These are phyloP conservation scores for Cryptotermes secundus DNA, from an alignment of 1,140 invertebrate species.

Conservation along the genomic window DNA sequence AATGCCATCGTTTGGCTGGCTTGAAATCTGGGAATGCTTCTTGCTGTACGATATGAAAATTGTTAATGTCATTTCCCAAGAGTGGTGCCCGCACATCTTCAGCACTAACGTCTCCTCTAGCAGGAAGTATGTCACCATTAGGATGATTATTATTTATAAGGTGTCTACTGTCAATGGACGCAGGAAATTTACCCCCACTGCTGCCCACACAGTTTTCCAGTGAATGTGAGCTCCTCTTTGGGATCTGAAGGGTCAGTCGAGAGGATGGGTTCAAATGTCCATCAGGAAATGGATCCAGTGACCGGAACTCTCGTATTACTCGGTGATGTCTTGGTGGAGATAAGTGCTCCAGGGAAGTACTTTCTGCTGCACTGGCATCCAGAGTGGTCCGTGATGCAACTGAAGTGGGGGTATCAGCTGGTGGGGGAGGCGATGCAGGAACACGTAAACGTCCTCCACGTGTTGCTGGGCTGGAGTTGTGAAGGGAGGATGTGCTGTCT, in stretches of 20 bases:
- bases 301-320: conserved; percentile 35
- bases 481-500: conserved; percentile 30
- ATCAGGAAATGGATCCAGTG: conserved; percentile 40
- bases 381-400: conserved; percentile 26
- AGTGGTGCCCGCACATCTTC: conserved; percentile 32
- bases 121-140: conserved; percentile 41
- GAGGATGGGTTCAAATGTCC: conserved; percentile 34
- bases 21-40: conserved; percentile 56
- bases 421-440: background rate
- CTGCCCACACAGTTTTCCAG: conserved; percentile 33
- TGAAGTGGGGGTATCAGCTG: conserved; percentile 1
- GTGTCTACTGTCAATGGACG: conserved; percentile 42
- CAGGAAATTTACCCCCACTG: conserved; percentile 33
- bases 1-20: conserved; percentile 69
- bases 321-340: background rate
- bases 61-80: conserved; percentile 21
- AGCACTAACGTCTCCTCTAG: conserved; percentile 25
- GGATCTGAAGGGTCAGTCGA: background rate
- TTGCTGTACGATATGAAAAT: conserved; percentile 24
- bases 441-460: conserved; percentile 9
- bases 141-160: conserved; percentile 44
- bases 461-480: conserved; percentile 12
- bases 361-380: conserved; percentile 10
- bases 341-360: background rate
- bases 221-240: conserved; percentile 30